phyloP scores from a whole-genome alignment of 2,113 vertebrate genomes.

The Patagioenas fasciata region DNA sequence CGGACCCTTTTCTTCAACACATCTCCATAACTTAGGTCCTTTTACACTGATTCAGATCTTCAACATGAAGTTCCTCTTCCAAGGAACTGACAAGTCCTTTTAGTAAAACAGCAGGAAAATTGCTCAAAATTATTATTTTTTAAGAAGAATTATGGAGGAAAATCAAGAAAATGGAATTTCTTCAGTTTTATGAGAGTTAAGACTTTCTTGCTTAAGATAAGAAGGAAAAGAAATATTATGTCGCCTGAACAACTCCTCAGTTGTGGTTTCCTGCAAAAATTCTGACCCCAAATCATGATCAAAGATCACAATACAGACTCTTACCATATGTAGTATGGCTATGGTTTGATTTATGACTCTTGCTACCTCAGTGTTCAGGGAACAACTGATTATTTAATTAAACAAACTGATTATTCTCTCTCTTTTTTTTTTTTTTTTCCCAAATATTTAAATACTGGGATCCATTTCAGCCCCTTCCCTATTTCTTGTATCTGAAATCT shows the following conservation, averaged over 20 bases:
- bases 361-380: fast-evolving
- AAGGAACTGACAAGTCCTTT: neutral
- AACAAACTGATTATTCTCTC: neutral
- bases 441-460: neutral
- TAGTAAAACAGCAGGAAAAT: neutral
- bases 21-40: neutral
- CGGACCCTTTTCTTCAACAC: neutral
- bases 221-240: neutral
- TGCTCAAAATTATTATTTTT: neutral
- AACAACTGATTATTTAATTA: neutral
- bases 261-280: neutral
- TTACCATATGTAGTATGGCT: fast-evolving
- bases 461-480: neutral
- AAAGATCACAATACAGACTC: neutral
- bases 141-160: neutral
- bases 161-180: neutral
- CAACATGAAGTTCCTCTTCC: neutral
- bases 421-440: neutral
- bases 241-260: fast-evolving
- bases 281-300: neutral
- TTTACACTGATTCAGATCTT: neutral
- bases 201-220: neutral
- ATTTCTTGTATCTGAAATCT: neutral
- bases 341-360: neutral
- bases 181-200: neutral